phyloP scores from a whole-genome alignment of 1,140 invertebrate genomes.

The Zaprionus vittiger region DNA sequence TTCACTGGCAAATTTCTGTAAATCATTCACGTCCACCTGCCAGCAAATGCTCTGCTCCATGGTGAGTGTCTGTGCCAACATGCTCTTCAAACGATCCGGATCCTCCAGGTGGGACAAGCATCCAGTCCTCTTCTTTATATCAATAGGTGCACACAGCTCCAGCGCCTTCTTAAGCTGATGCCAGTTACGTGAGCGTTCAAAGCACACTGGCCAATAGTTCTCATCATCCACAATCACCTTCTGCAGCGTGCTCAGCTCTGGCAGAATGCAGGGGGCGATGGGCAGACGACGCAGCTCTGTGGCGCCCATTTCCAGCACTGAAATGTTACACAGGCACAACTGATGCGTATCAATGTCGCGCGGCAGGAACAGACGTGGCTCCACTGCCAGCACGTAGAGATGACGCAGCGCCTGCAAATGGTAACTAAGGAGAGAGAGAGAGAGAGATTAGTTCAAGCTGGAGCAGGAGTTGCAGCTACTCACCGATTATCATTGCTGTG shows the following conservation, averaged over 20 bases:
- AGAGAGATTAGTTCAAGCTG: neutral
- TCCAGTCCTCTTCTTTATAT: conserved; percentile 95
- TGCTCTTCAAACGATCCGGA: conserved; percentile 93
- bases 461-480: neutral
- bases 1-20: conserved; percentile 89
- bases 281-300: conserved; percentile 70
- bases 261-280: conserved; percentile 93
- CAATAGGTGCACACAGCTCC: conserved; percentile 89
- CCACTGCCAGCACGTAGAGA: conserved; percentile 96
- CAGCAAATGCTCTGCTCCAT: conserved; percentile 87
- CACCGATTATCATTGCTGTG: conserved; percentile 96
- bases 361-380: conserved; percentile 94
- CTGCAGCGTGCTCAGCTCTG: conserved; percentile 91
- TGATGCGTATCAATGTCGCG: conserved; percentile 92
- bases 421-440: conserved; percentile 85
- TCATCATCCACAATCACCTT: conserved; percentile 92
- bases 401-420: conserved; percentile 98
- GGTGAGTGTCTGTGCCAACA: conserved; percentile 93
- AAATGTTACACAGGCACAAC: conserved; percentile 92
- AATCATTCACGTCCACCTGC: conserved; percentile 87
- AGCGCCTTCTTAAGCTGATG: conserved; percentile 90
- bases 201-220: conserved; percentile 94
- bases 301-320: conserved; percentile 72
- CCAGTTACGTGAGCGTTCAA: conserved; percentile 93
- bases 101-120: conserved; percentile 95